These are phyloP conservation scores for Cremastinae sp. DNA, from an alignment of 2,888 invertebrate genomes.

Conservation along the genomic window DNA sequence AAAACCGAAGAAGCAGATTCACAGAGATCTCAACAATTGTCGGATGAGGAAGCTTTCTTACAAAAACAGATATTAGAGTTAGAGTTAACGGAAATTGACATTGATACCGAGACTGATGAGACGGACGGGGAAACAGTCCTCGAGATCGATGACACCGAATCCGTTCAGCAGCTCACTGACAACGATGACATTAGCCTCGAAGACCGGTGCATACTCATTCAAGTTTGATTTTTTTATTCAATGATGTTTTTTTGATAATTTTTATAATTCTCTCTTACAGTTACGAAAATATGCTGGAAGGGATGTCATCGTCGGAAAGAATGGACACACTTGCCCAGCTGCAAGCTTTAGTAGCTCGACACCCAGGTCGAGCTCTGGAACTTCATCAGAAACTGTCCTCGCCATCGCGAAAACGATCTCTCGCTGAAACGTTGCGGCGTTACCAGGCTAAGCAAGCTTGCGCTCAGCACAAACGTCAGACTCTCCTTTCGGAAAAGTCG, in stretches of 20 bases:
- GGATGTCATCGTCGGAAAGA: conserved; percentile 92
- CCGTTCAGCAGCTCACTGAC: conserved; percentile 63
- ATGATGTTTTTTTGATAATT: conserved; percentile 8
- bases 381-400: conserved; percentile 96
- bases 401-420: conserved; percentile 91
- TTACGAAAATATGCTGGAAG: conserved; percentile 79
- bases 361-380: conserved; percentile 95
- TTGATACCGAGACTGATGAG: conserved; percentile 92
- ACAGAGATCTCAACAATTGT: conserved; percentile 84
- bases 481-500: conserved; percentile 91
- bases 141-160: conserved; percentile 78
- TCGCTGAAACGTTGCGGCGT: conserved; percentile 89
- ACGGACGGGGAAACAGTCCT: conserved; percentile 86
- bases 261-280: conserved; percentile 57
- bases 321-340: conserved; percentile 90
- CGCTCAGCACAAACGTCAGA: conserved; percentile 92
- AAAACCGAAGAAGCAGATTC: conserved; percentile 86
- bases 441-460: conserved; percentile 95
- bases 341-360: conserved; percentile 90
- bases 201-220: conserved; percentile 68
- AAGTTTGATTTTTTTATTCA: neutral
- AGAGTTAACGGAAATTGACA: conserved; percentile 87
- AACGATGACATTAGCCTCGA: conserved; percentile 76
- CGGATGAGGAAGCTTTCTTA: conserved; percentile 88
- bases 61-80: conserved; percentile 89